Evolutionary conservation across 2,113 vertebrate genomes (phyloP).

Genomic region (Indicator maculatus): DNA sequence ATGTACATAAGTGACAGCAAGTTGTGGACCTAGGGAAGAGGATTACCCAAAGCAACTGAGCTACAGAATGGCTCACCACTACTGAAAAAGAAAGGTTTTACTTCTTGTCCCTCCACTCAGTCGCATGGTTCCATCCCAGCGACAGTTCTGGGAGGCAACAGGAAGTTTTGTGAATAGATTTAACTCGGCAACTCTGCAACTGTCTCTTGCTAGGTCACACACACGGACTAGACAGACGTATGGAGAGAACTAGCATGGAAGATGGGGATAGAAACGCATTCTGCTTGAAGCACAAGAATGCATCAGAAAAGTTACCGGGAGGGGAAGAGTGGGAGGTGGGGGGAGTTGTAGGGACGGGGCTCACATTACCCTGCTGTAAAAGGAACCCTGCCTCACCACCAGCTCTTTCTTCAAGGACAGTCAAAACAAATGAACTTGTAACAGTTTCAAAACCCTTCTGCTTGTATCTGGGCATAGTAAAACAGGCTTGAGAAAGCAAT

Average conservation of each 20-base stretch:
- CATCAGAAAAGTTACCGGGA: background rate
- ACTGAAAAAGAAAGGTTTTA: background rate
- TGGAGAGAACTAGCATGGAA: background rate
- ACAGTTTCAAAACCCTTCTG: background rate
- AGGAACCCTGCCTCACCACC: background rate
- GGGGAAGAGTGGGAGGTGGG: no score
- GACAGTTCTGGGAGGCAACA: background rate
- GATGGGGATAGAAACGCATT: background rate
- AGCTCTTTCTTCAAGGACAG: background rate
- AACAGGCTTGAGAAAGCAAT: background rate
- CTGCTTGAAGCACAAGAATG: background rate
- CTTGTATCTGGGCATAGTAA: background rate
- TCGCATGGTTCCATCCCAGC: rapidly evolving
- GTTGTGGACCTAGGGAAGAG: rapidly evolving
- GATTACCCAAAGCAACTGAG: background rate
- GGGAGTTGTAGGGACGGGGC: no score
- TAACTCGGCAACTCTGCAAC: background rate
- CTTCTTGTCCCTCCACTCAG: background rate
- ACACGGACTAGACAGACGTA: background rate
- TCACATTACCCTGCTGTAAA: no score
- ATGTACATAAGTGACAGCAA: background rate
- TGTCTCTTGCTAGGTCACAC: background rate
- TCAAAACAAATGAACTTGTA: rapidly evolving
- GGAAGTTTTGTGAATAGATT: background rate
- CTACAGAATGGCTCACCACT: background rate